Conservation (phyloP, 2,888 invertebrate genomes). For the Tipula lateralis region DNA sequence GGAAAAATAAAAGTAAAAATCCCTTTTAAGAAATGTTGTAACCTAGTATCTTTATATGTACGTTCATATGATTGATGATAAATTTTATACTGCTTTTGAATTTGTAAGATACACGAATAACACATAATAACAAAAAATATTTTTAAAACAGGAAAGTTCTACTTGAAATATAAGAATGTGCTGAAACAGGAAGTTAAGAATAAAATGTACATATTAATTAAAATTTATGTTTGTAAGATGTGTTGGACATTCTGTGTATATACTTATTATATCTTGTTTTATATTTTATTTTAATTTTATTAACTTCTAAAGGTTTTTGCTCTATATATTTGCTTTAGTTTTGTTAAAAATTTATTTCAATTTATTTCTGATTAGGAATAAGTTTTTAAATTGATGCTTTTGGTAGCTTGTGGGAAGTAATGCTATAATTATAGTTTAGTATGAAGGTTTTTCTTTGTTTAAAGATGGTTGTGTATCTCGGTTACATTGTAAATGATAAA, state of each 20-base stretch:
- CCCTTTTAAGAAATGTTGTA: neutral
- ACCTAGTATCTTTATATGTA: neutral
- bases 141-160: neutral
- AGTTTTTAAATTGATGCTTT: neutral
- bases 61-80: neutral
- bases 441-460: neutral
- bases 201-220: neutral
- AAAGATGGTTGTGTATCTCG: neutral
- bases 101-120: neutral
- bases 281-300: neutral
- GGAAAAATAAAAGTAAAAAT: neutral
- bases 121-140: neutral
- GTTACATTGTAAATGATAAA: neutral
- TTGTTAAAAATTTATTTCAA: neutral
- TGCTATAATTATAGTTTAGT: neutral
- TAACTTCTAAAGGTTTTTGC: neutral
- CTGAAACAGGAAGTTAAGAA: neutral
- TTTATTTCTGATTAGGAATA: neutral
- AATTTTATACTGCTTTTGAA: neutral
- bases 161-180: neutral
- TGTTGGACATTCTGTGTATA: neutral
- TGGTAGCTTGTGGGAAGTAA: neutral
- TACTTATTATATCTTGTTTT: neutral
- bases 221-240: slow-evolving; percentile 5
- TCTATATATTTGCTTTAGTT: neutral